These are phyloP conservation scores for Macropis europaea DNA, from an alignment of 2,888 invertebrate genomes.

Conservation along the genomic window DNA sequence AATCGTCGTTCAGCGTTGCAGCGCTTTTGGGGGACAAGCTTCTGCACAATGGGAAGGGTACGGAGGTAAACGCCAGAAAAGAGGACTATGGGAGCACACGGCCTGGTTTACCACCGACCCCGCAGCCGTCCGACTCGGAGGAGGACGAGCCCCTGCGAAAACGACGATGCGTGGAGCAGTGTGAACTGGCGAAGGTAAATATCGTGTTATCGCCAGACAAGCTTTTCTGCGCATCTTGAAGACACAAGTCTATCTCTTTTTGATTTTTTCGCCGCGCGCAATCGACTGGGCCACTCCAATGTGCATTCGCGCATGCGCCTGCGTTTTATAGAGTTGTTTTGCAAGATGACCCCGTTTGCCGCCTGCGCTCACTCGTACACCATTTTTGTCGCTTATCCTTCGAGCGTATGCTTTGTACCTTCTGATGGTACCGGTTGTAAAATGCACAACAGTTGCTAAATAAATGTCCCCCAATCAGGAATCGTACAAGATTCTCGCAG, in stretches of 20 bases:
- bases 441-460: background rate
- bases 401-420: slow-evolving; percentile 49
- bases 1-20: slow-evolving; percentile 76
- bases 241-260: slow-evolving; percentile 3
- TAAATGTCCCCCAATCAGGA: background rate
- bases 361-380: slow-evolving; percentile 54
- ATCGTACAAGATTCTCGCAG: background rate
- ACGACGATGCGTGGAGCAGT: slow-evolving; percentile 80
- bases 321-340: slow-evolving; percentile 47
- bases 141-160: slow-evolving; percentile 84
- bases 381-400: slow-evolving; percentile 56
- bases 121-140: slow-evolving; percentile 93
- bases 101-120: slow-evolving; percentile 82
- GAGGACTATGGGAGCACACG: slow-evolving; percentile 37
- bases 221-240: slow-evolving; percentile 15
- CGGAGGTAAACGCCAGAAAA: slow-evolving; percentile 21
- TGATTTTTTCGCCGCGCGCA: slow-evolving; percentile 33
- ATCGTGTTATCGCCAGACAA: background rate
- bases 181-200: slow-evolving; percentile 81
- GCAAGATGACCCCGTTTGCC: slow-evolving; percentile 56
- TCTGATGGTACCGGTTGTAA: slow-evolving; percentile 20
- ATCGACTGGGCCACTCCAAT: slow-evolving; percentile 36
- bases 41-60: slow-evolving; percentile 26
- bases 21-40: slow-evolving; percentile 75
- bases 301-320: slow-evolving; percentile 33